A percentile compares a stretch with the other conserved stretches of the same genome.
These are phyloP conservation scores for Drosophila neocordata DNA, from an alignment of 1,140 invertebrate species.

Conservation along the genomic window DNA sequence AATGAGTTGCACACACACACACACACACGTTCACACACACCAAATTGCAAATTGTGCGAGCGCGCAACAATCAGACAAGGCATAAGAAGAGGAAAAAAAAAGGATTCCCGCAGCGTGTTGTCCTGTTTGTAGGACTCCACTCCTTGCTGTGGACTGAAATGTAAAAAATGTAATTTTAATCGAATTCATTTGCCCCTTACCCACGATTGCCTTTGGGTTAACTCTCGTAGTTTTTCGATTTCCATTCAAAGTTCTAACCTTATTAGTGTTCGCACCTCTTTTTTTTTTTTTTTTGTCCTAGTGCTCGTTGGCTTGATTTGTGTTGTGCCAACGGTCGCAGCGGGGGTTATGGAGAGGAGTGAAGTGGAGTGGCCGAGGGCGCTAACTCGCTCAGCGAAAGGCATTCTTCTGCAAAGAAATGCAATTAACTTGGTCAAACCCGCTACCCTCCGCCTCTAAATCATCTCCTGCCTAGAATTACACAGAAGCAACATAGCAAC, in stretches of 20 bases:
- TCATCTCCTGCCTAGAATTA: too few species aligned
- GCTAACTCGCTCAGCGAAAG: slow-evolving; percentile 31
- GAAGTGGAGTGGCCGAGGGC: slow-evolving; percentile 33
- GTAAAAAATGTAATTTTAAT: slow-evolving; percentile 79
- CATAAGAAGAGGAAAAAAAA: slow-evolving; percentile 13
- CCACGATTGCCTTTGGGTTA: neutral
- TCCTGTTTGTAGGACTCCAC: slow-evolving; percentile 20
- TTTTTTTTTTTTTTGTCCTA: slow-evolving; percentile 3
- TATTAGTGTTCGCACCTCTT: slow-evolving; percentile 55
- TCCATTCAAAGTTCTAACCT: slow-evolving; percentile 54
- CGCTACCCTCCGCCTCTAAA: neutral
- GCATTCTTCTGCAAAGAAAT: slow-evolving; percentile 67
- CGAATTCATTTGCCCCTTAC: slow-evolving; percentile 61
- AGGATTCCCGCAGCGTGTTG: slow-evolving; percentile 67
- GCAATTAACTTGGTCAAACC: slow-evolving; percentile 62
- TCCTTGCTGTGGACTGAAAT: slow-evolving; percentile 20
- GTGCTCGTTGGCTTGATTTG: slow-evolving; percentile 52
- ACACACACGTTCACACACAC: neutral
- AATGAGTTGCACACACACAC: slow-evolving; percentile 64
- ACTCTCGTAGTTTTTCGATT: slow-evolving; percentile 45
- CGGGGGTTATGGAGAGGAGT: slow-evolving; percentile 9
- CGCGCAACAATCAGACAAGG: slow-evolving; percentile 59
- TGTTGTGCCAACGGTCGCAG: slow-evolving; percentile 72
- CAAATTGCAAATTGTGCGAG: slow-evolving; percentile 64
- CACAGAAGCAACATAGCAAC: too few species aligned